Evolutionary conservation across 2,797 vertebrate genomes (phyloP), one percentile per base, ranked within the genome.

Genomic region (Halcyon leucocephala): DNA sequence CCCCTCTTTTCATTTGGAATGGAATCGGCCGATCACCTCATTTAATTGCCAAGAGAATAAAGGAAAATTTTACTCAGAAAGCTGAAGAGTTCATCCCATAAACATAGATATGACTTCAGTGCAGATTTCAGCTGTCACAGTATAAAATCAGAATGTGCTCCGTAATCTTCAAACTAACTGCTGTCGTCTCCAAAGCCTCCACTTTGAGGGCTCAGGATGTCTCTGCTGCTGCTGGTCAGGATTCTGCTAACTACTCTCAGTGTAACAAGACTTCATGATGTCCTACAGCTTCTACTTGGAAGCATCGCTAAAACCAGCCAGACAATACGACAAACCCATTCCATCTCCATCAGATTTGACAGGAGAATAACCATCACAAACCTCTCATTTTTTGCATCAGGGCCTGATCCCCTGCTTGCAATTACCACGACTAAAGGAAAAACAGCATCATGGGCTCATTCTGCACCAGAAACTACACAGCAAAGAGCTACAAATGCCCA

Each of bases 41-140:
- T 83, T 86, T 81, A 86, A 80, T 52, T 83, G 64, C 64, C 80
- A 81, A 54, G 14, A 61, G 79, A 91, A 88, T 31, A 86, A 78
- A 92, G 54, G 72, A 67, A 93, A 76, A 61, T 51, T 72, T 76
- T 83, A 88, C 87, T 72, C 81, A 46, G 66, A 93, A 93, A 95
- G 72, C 69, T 29, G 37, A 91, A 64, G 33, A 29, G 42, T 79
- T 93, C 25, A 3, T 18, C 80, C 76, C 51, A 81, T 82, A 89
- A 88, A 79, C 89, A 86, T 0, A 83, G 21, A 46, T 61, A 51
- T 0, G 31, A 66, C 82, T 94, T 92, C 85, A 92, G 69, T 1
- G 66, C 48, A 74, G 33, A 22, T 92, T 74, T 86, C 26, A 82
- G 71, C 10, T 1, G n/a, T 49, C 35, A 29, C 33, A 54, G 65